Base-by-base conservation (phyloP, 1,140 invertebrate species). In the Adoxophyes honmai region DNA sequence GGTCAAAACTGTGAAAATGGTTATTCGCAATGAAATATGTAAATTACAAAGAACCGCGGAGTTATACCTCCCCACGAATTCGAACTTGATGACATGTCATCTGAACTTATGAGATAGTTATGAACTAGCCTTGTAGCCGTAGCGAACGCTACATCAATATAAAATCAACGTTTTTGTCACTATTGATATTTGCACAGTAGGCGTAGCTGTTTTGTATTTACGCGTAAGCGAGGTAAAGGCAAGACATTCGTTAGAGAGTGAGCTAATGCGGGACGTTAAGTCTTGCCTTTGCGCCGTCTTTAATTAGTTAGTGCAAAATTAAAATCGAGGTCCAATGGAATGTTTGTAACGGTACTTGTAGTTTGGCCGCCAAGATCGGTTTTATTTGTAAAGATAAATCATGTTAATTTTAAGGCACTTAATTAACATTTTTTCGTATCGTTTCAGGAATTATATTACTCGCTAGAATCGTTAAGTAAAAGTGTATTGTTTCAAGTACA, bases 271-370 rank as follows among this genome's bases (percentile, higher is more conserved):
- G 21, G 13, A 3, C 53, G 37, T 35, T 60, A 6, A 28, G 2
- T 7, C 33, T 64, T 70, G 73, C 70, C 77, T 75, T 62, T 61
- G 65, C 60, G 55, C 52, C 70, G 60, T 73, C 52, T 68, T 71
- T 69, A 10, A 38, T 79, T 76, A 75, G 71, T 81, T 82, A 87
- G 78, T 76, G 78, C 71, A 77, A 87, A 83, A 76, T 75, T 84
- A 72, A 82, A 84, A 84, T 77, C 62, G 85, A 83, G 85, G 85
- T 88, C 85, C 85, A 88, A 88, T 85, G 76, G 77, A 80, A 75
- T 75, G 76, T 82, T 81, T 81, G 70, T 77, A 78, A 73, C 38
- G 28, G 33, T 57, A 57, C 44, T 71, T 60, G 58, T 85, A 83
- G 73, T 71, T 70, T 70, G 72, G 72, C 71, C 75, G 73, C 69